A percentile compares a stretch with the other conserved stretches of the same genome.
Conservation (phyloP, 2,797 vertebrate genomes). For the Sphaeramia orbicularis region DNA sequence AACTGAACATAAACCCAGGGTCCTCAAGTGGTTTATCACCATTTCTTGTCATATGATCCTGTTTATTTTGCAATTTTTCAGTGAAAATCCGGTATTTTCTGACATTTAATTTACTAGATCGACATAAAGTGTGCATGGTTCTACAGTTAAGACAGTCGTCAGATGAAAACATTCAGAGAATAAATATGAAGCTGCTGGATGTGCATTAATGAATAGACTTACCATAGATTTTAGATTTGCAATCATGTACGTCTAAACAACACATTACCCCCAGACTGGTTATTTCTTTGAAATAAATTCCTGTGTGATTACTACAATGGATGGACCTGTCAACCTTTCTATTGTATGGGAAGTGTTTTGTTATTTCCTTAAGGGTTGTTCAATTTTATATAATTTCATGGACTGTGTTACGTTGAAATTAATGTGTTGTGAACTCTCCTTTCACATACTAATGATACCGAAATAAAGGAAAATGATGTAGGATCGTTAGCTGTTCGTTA, state of each 20-base stretch:
- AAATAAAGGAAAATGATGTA: conserved; percentile 6
- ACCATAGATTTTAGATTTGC: conserved; percentile 17
- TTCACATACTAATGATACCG: not conserved
- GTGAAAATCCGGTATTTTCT: too few relatives aligned
- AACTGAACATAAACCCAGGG: too few relatives aligned
- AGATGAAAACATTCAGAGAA: conserved; percentile 30
- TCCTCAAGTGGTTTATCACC: too few relatives aligned
- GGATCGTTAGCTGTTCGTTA: conserved; percentile 5
- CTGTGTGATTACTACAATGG: conserved; percentile 6
- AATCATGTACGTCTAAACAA: conserved; percentile 18
- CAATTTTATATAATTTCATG: conserved; percentile 5
- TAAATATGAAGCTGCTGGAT: conserved; percentile 21
- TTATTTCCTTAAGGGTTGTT: not conserved
- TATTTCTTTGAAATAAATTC: not conserved
- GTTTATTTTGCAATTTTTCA: too few relatives aligned
- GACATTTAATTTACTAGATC: too few relatives aligned
- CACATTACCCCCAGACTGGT: conserved; percentile 8
- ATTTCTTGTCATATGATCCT: too few relatives aligned
- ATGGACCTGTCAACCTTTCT: not conserved
- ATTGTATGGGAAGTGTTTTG: not conserved
- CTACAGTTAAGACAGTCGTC: conserved; percentile 39
- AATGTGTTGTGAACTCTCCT: not conserved
- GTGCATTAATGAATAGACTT: conserved; percentile 36
- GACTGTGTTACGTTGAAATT: not conserved
- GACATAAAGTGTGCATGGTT: conserved; percentile 27